Evolutionary conservation across 2,888 invertebrate genomes (phyloP), one percentile per base, ranked within the genome.

Genomic region (Eledona agricola): DNA sequence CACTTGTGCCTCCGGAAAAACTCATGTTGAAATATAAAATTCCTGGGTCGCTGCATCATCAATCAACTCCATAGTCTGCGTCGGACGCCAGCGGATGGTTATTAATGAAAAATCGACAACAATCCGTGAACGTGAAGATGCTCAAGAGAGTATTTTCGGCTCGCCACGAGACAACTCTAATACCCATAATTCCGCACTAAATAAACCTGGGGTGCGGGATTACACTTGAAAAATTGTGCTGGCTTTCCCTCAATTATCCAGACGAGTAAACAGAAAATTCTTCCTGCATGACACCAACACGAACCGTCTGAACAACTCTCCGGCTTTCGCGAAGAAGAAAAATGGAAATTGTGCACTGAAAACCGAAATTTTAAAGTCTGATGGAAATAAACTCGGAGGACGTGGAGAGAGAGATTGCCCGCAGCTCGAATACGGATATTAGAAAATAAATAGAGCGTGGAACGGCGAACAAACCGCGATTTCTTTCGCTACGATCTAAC

Each of bases 201-300:
- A 70, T 69, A 71, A 69, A 69, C 65, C 60, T 58, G 63, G 63
- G 62, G 64, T 58, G 63, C 49, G 51, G 71, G 70, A 69, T 71
- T 71, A 70, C 63, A 56, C 58, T 57, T 67, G 69, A 71, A 70
- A 71, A 70, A 71, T 71, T 64, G 60, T 63, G 35, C 43, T 62
- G 61, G 62, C 60, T 62, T 62, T 51, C 45, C 25, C 49, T 5
- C 52, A 49, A 37, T 35, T 35, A 37, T 35, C 47, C 58, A 54
- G 34, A 42, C 22, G 32, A 40, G 28, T 51, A 47, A 32, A 29
- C 7, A 26, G 23, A 28, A 34, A 11, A 29, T 46, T 29, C 3
- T 31, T n/a, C 4, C 16, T 7, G 29, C 12, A 9, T 29, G 1
- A 5, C n/a, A 22, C 1, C 1, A 6, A 9, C 9, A n/a, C 16